Percentiles rank a stretch among this genome's conserved stretches.
phyloP scores from a whole-genome alignment of 2,113 vertebrate genomes.

The Aptenodytes forsteri region DNA sequence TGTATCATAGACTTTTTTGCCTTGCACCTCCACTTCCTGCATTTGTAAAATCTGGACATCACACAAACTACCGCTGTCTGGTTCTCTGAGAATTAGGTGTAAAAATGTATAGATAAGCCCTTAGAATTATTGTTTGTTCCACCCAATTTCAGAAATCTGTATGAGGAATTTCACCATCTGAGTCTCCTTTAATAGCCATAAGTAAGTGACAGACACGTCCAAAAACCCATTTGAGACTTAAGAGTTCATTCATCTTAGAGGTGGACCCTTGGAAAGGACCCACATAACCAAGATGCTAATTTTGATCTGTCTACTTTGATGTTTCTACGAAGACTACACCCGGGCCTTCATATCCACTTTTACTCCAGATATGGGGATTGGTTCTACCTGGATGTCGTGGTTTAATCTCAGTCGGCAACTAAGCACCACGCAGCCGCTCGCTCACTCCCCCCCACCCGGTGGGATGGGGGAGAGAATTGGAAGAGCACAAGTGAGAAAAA shows the following conservation, averaged over 20 bases:
- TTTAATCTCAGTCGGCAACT: no score
- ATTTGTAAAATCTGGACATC: neutral
- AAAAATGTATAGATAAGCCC: neutral
- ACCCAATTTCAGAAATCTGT: neutral
- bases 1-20: neutral
- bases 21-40: neutral
- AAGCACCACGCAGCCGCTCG: no score
- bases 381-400: neutral
- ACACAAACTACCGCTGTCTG: neutral
- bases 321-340: neutral
- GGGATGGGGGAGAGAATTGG: no score
- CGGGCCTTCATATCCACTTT: neutral
- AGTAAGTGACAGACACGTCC: neutral
- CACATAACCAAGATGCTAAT: neutral
- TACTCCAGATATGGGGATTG: neutral
- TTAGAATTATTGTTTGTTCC: neutral
- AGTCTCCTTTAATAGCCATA: neutral
- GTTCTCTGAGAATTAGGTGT: neutral
- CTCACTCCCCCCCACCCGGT: no score
- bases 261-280: neutral
- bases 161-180: neutral
- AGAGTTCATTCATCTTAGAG: neutral
- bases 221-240: no score
- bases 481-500: no score
- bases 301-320: neutral